Conservation (phyloP, 2,113 vertebrate species). For the Cyphomyrus plagiostoma region DNA sequence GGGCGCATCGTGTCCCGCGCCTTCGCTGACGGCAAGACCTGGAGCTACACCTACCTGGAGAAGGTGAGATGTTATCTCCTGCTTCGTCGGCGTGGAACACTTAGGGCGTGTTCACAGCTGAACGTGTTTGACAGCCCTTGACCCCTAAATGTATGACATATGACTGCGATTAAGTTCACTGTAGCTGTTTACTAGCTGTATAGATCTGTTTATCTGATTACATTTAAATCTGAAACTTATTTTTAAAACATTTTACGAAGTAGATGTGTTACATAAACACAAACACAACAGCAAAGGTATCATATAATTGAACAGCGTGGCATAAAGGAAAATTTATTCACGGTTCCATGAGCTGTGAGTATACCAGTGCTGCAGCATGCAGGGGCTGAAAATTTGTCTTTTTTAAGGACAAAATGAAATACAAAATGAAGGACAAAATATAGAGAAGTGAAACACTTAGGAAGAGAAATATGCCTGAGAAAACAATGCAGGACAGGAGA, state of each 20-base stretch:
- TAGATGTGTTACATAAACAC: not conserved
- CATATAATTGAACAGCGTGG: not conserved
- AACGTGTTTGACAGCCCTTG: not conserved
- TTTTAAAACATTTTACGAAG: not conserved
- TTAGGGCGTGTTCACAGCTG: not conserved
- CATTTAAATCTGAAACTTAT: not conserved
- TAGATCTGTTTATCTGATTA: not conserved
- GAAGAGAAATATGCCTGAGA: not conserved
- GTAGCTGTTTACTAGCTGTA: not conserved
- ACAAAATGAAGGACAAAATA: not conserved
- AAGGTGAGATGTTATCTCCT: conserved; percentile 65
- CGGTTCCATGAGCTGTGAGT: not conserved
- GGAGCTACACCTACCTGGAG: conserved; percentile 96
- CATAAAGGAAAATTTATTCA: not conserved
- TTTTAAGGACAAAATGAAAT: not conserved
- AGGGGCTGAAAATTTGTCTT: not conserved
- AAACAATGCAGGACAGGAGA: not conserved
- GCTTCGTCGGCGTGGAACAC: not conserved
- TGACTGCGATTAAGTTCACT: not conserved
- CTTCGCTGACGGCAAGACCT: conserved; percentile 93
- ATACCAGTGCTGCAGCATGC: not conserved
- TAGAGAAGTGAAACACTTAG: not conserved
- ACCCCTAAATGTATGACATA: not conserved
- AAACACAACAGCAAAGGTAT: not conserved
- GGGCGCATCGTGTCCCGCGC: conserved; percentile 84